Evolutionary conservation across 1,140 invertebrate species (phyloP).

Genomic region (Aphaenogaster rudis): DNA sequence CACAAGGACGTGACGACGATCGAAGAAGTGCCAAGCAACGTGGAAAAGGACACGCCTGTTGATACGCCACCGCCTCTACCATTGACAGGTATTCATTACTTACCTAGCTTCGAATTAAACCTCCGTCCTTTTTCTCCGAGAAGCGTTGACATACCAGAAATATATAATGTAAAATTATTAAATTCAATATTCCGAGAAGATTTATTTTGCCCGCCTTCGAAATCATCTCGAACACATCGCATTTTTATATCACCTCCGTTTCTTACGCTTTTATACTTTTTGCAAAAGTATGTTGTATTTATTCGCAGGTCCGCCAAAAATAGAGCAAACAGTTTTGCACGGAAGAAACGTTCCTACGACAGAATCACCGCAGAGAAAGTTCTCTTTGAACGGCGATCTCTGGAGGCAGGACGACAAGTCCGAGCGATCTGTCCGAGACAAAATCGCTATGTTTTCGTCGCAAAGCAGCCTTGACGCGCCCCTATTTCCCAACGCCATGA

Average conservation of each 20-base stretch:
- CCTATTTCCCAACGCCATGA: slow-evolving; percentile 74
- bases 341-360: slow-evolving; percentile 56
- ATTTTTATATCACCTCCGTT: background rate
- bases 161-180: background rate
- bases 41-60: slow-evolving; percentile 60
- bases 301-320: slow-evolving; percentile 80
- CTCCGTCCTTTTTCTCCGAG: background rate
- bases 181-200: slow-evolving; percentile 1
- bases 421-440: slow-evolving; percentile 93
- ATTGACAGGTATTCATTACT: slow-evolving; percentile 71
- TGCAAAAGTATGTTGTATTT: slow-evolving; percentile 1
- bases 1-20: slow-evolving; percentile 69
- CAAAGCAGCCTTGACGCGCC: slow-evolving; percentile 80
- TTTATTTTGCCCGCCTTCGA: background rate
- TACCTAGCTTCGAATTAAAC: slow-evolving; percentile 20
- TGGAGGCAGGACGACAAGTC: slow-evolving; percentile 92
- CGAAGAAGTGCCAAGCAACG: slow-evolving; percentile 44
- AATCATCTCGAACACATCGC: background rate
- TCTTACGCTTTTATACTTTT: background rate
- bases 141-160: background rate
- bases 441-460: slow-evolving; percentile 95
- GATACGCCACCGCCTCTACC: slow-evolving; percentile 84
- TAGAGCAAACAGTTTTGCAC: slow-evolving; percentile 63
- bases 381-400: slow-evolving; percentile 78
- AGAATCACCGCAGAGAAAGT: slow-evolving; percentile 74